phyloP scores from a whole-genome alignment of 2,113 vertebrate genomes.

The Hemichromis elongatus region DNA sequence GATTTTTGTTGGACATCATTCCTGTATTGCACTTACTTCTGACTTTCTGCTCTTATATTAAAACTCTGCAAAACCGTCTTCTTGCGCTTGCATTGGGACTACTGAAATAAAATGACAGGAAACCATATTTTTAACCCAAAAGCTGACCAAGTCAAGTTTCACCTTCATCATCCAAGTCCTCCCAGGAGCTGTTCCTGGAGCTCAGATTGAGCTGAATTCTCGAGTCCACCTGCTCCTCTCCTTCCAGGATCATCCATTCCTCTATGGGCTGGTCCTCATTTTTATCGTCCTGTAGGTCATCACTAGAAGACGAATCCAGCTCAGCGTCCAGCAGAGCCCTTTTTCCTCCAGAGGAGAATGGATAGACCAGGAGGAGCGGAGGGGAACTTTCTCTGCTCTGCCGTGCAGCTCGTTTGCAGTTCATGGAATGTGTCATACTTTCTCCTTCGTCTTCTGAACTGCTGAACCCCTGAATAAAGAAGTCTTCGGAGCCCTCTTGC shows the following conservation, averaged over 20 bases:
- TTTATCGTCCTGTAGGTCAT: background rate
- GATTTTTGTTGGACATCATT: background rate
- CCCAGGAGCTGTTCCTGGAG: slow-evolving; percentile 31
- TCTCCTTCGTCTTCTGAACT: slow-evolving; percentile 22
- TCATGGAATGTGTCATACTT: background rate
- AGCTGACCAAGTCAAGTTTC: background rate
- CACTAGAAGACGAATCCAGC: background rate
- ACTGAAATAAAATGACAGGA: background rate
- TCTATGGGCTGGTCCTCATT: slow-evolving; percentile 40
- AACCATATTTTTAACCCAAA: background rate
- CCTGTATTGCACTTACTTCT: background rate
- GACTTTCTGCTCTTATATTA: background rate
- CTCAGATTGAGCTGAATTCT: slow-evolving; percentile 60
- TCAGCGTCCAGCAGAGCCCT: background rate
- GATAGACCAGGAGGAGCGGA: slow-evolving; percentile 44
- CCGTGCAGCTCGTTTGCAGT: background rate
- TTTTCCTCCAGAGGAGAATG: slow-evolving; percentile 2
- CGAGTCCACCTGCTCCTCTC: slow-evolving; percentile 38
- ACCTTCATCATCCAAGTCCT: slow-evolving; percentile 40
- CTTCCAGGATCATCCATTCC: slow-evolving; percentile 68
- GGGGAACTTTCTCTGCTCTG: slow-evolving; percentile 24
- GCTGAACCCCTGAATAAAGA: slow-evolving; percentile 12
- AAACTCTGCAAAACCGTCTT: background rate
- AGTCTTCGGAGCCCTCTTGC: background rate
- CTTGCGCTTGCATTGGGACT: background rate